These are phyloP conservation scores for Orthochromis malagaraziensis DNA, from an alignment of 2,113 vertebrate species.

Conservation along the genomic window DNA sequence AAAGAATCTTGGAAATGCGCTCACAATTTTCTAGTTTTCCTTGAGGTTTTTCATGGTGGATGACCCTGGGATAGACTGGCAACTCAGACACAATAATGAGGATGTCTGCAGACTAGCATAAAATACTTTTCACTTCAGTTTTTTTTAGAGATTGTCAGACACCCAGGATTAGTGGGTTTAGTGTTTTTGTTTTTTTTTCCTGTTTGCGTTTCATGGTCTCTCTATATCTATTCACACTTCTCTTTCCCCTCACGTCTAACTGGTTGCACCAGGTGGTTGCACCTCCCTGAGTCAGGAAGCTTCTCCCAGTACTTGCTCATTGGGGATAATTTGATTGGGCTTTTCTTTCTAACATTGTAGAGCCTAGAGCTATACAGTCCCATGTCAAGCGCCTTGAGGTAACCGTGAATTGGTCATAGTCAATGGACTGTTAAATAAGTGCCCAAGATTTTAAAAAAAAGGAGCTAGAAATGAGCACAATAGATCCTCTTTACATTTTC, in stretches of 20 bases:
- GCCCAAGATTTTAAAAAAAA: rapidly evolving
- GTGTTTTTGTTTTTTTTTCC: neutral
- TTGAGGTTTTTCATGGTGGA: neutral
- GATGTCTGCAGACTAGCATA: neutral
- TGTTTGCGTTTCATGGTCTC: neutral
- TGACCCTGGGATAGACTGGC: neutral
- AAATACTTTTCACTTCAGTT: neutral
- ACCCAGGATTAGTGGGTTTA: neutral
- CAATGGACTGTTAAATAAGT: neutral
- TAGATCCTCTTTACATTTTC: neutral
- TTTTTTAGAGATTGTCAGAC: neutral
- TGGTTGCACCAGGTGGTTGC: neutral
- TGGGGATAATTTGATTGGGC: neutral
- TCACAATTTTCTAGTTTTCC: neutral
- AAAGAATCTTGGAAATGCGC: neutral
- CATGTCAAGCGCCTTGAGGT: neutral
- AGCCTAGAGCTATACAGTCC: neutral
- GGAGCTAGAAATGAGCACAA: neutral
- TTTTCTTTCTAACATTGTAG: neutral
- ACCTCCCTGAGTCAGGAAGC: neutral
- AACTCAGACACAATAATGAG: neutral
- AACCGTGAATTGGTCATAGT: neutral
- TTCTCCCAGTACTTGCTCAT: neutral
- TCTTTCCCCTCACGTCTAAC: neutral
- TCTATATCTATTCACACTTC: neutral